phyloP scores from a whole-genome alignment of 1,140 invertebrate species.

The Trigoniulus corallinus region DNA sequence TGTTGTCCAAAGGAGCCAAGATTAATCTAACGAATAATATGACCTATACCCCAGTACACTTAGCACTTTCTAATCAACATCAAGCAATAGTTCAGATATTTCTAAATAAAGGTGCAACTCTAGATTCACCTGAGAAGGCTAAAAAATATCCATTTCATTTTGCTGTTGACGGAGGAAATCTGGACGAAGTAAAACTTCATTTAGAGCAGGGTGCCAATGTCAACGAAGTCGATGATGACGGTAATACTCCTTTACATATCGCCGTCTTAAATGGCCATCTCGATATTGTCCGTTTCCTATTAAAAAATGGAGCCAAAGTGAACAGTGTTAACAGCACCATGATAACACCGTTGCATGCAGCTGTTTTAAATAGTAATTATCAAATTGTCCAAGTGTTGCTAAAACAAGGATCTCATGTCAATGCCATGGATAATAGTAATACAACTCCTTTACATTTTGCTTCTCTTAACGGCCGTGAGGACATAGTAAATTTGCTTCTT shows the following conservation, averaged over 20 bases:
- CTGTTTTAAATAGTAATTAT: background rate
- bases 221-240: background rate
- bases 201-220: background rate
- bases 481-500: constrained; percentile 4
- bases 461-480: background rate
- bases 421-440: constrained; percentile 3
- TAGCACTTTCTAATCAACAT: too few relatives aligned
- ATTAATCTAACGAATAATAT: too few relatives aligned
- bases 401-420: background rate
- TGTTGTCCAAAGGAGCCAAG: background rate
- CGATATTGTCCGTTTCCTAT: constrained; percentile 1
- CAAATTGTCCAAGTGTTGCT: constrained; percentile 2
- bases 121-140: too few relatives aligned
- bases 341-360: constrained; percentile 1
- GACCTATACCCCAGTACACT: too few relatives aligned
- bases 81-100: too few relatives aligned
- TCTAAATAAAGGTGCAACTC: too few relatives aligned
- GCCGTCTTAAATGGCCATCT: constrained; percentile 9
- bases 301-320: background rate
- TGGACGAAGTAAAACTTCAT: too few relatives aligned
- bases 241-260: constrained; percentile 7
- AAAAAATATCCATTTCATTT: too few relatives aligned
- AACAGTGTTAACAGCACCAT: too few relatives aligned
- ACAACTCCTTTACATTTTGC: background rate
- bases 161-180: too few relatives aligned